Percentiles rank a stretch among this genome's conserved stretches.
Conservation (phyloP, 1,140 invertebrate genomes). For the Latrodectus geometricus region DNA sequence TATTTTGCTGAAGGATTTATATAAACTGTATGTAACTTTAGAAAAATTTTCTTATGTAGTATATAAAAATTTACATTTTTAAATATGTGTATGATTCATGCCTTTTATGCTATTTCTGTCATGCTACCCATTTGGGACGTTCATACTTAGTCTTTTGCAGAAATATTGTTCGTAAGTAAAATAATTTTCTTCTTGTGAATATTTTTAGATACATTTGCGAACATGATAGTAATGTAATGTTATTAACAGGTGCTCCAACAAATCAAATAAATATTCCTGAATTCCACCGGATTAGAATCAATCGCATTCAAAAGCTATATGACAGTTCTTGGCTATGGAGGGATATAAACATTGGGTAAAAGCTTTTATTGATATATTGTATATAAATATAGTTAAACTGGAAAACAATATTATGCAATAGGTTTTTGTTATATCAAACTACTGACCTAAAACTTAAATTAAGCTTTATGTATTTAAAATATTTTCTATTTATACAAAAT, state of each 20-base stretch:
- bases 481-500: too few relatives aligned
- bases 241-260: constrained; percentile 28
- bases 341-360: constrained; percentile 89
- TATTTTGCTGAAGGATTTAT: too few relatives aligned
- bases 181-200: background rate
- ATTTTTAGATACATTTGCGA: too few relatives aligned
- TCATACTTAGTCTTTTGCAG: constrained; percentile 60
- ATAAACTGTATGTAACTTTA: too few relatives aligned
- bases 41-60: too few relatives aligned
- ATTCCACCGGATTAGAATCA: constrained; percentile 74
- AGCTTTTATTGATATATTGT: background rate
- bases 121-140: constrained; percentile 56
- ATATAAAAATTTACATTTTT: too few relatives aligned
- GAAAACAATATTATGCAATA: too few relatives aligned
- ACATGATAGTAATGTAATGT: background rate
- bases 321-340: constrained; percentile 95
- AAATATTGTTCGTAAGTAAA: constrained; percentile 10
- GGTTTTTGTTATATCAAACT: too few relatives aligned
- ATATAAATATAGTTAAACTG: too few relatives aligned
- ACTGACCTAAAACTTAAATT: too few relatives aligned
- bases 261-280: constrained; percentile 25
- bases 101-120: constrained; percentile 20
- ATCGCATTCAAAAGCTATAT: constrained; percentile 87
- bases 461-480: too few relatives aligned
- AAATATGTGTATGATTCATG: background rate